Percentiles rank a stretch among this genome's conserved stretches.
Evolutionary conservation across 2,888 invertebrate species (phyloP).

Genomic region (Seira ritae): DNA sequence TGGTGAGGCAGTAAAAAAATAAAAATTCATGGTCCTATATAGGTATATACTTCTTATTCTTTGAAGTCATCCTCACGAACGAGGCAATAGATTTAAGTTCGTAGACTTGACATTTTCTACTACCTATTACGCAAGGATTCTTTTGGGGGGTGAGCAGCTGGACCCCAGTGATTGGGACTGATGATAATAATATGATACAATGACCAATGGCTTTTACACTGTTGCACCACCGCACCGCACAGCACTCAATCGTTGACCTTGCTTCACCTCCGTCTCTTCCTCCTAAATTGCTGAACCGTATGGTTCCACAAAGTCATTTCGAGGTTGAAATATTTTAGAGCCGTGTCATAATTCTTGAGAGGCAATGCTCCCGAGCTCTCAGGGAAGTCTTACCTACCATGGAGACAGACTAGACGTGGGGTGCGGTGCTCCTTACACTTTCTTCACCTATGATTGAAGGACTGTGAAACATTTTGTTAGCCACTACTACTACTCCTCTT

Average conservation of each 20-base stretch:
- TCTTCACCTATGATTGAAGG: too few species aligned
- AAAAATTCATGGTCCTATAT: neutral
- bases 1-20: constrained; percentile 26
- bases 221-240: too few species aligned
- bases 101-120: constrained; percentile 43
- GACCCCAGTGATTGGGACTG: neutral
- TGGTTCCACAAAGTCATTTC: constrained; percentile 6
- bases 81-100: constrained; percentile 33
- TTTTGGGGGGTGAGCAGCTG: neutral
- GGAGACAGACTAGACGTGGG: too few species aligned
- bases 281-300: neutral
- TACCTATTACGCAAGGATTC: neutral
- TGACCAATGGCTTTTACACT: constrained; percentile 8
- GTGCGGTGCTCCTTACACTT: too few species aligned
- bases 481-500: too few species aligned
- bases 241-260: constrained; percentile 7
- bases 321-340: constrained; percentile 3
- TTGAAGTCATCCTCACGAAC: neutral
- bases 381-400: too few species aligned
- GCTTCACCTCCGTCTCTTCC: neutral
- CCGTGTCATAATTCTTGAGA: neutral
- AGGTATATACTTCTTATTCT: too few species aligned
- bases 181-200: constrained; percentile 1
- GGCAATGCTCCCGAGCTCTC: too few species aligned
- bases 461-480: too few species aligned